These are phyloP conservation scores for Phodopus roborovskii DNA, from an alignment of 2,113 vertebrate genomes.

Conservation along the genomic window DNA sequence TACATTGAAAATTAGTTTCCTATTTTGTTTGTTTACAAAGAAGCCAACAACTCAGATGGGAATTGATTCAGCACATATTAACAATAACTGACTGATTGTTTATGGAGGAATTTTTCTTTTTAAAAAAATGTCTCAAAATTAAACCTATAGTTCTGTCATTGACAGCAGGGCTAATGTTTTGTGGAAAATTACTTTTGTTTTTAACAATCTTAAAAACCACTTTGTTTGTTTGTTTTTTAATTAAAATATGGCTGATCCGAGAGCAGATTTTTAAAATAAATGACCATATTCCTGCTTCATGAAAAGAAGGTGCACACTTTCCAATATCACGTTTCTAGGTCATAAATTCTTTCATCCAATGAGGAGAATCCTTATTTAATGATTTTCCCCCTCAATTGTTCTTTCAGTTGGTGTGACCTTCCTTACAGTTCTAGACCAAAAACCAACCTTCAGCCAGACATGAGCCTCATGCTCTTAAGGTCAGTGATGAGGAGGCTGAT, in stretches of 20 bases:
- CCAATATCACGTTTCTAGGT: neutral
- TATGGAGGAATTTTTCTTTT: neutral
- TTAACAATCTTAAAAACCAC: neutral
- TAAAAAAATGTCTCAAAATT: constrained; percentile 1
- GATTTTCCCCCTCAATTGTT: neutral
- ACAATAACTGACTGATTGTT: neutral
- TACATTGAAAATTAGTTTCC: neutral
- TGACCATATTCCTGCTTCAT: neutral
- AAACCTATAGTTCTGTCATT: neutral
- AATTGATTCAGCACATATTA: neutral
- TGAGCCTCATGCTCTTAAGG: neutral
- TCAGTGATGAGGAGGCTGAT: neutral
- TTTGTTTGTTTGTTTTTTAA: neutral
- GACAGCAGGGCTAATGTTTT: neutral
- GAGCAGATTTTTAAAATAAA: neutral
- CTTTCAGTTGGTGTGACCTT: neutral
- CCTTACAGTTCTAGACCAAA: neutral
- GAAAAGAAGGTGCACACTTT: neutral
- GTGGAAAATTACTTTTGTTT: neutral
- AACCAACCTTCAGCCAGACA: neutral
- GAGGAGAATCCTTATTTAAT: neutral
- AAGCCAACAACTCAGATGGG: neutral
- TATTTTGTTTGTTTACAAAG: neutral
- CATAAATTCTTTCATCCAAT: neutral
- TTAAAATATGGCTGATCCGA: neutral